Conservation (phyloP, 2,797 vertebrate genomes). For the Danio aesculapii region DNA sequence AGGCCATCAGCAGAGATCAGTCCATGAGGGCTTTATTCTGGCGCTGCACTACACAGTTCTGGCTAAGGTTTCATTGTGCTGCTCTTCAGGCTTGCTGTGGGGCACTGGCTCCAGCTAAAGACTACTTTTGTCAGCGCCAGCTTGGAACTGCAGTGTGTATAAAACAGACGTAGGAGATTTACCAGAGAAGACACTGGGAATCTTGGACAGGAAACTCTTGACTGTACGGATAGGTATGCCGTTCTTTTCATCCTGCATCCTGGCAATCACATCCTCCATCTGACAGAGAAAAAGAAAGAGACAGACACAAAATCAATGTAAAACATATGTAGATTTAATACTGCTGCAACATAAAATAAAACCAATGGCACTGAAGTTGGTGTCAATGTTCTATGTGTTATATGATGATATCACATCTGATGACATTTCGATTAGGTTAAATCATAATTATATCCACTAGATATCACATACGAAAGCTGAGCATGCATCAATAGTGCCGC, state of each 20-base stretch:
- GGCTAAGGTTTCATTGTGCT: constrained; percentile 30
- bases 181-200: constrained; percentile 98
- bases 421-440: no score
- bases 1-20: constrained; percentile 28
- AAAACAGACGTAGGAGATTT: constrained; percentile 67
- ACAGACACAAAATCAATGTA: neutral
- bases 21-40: constrained; percentile 15
- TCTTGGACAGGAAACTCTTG: constrained; percentile 98
- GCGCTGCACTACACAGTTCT: constrained; percentile 33
- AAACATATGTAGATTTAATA: constrained; percentile 1
- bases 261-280: constrained; percentile 98
- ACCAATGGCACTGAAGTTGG: neutral
- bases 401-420: no score
- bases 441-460: no score
- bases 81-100: constrained; percentile 42
- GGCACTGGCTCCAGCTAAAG: constrained; percentile 31
- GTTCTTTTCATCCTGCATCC: constrained; percentile 97
- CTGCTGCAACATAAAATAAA: neutral
- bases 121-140: constrained; percentile 18
- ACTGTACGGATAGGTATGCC: constrained; percentile 97
- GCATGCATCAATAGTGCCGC: no score
- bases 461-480: no score
- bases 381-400: neutral
- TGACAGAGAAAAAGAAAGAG: constrained; percentile 65
- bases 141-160: neutral